Percentiles rank a stretch among this genome's conserved stretches.
phyloP scores from a whole-genome alignment of 1,140 invertebrate genomes.

The Leptinotarsa texana region DNA sequence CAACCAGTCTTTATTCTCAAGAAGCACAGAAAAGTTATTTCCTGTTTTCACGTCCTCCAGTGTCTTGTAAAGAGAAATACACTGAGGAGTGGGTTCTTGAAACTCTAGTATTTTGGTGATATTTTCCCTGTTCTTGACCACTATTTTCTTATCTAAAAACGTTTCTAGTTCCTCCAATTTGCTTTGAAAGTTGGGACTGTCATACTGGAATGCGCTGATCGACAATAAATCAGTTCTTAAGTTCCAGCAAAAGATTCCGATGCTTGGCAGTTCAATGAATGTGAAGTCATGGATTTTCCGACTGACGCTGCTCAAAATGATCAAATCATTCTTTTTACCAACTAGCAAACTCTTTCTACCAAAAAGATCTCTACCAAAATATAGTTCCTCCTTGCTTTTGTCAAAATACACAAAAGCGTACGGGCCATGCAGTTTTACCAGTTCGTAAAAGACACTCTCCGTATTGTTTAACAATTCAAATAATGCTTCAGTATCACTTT shows the following conservation, averaged over 20 bases:
- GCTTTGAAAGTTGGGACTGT: slow-evolving; percentile 43
- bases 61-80: slow-evolving; percentile 45
- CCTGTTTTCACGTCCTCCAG: slow-evolving; percentile 51
- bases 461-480: slow-evolving; percentile 51
- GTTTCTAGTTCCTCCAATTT: slow-evolving; percentile 53
- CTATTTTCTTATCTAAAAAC: slow-evolving; percentile 30
- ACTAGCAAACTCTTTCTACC: slow-evolving; percentile 83
- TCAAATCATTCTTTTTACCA: slow-evolving; percentile 57
- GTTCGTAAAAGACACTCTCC: slow-evolving; percentile 55
- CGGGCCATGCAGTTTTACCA: slow-evolving; percentile 74
- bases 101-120: slow-evolving; percentile 31
- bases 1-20: slow-evolving; percentile 53
- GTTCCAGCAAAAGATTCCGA: slow-evolving; percentile 70
- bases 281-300: slow-evolving; percentile 59
- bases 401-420: slow-evolving; percentile 83
- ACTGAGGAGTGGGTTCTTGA: slow-evolving; percentile 24
- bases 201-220: background rate
- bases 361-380: slow-evolving; percentile 84
- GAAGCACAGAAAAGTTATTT: slow-evolving; percentile 55
- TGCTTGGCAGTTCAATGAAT: slow-evolving; percentile 73
- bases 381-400: slow-evolving; percentile 64
- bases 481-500: slow-evolving; percentile 56
- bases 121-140: background rate
- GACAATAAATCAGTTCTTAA: slow-evolving; percentile 52
- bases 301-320: slow-evolving; percentile 66